phyloP scores from a whole-genome alignment of 2,797 vertebrate species.

The Rhyacichthys aspro region DNA sequence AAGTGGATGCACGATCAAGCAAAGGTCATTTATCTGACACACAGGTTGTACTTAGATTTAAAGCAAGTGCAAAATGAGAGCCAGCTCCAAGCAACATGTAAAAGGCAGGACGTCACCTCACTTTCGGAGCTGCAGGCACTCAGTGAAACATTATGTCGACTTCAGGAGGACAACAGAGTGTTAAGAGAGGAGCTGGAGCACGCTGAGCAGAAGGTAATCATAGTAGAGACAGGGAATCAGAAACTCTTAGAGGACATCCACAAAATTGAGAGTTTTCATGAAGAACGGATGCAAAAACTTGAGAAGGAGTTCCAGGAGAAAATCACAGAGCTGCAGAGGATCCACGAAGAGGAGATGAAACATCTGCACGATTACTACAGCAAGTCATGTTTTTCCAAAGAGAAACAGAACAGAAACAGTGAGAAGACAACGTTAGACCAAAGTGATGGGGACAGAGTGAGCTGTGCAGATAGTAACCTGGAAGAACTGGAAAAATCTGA shows the following conservation, averaged over 20 bases:
- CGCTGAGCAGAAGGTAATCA: constrained; percentile 77
- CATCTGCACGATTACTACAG: constrained; percentile 82
- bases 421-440: constrained; percentile 19
- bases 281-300: constrained; percentile 81
- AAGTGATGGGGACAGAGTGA: constrained; percentile 70
- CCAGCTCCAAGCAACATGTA: constrained; percentile 70
- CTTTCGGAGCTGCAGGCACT: constrained; percentile 81
- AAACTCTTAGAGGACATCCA: constrained; percentile 76
- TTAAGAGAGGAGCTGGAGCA: constrained; percentile 76
- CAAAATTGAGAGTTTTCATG: constrained; percentile 77
- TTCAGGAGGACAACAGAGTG: constrained; percentile 73
- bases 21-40: constrained; percentile 85
- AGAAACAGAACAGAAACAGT: constrained; percentile 57
- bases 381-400: constrained; percentile 75
- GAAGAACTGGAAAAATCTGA: constrained; percentile 86
- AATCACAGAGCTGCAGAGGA: constrained; percentile 84
- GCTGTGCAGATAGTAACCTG: constrained; percentile 79
- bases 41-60: constrained; percentile 79
- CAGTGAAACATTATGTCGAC: constrained; percentile 74
- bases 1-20: constrained; percentile 83
- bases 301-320: constrained; percentile 87
- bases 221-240: constrained; percentile 76
- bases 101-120: constrained; percentile 77
- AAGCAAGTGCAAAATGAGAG: constrained; percentile 76
- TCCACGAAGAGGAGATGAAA: constrained; percentile 89